phyloP scores from a whole-genome alignment of 2,113 vertebrate genomes.

The Podocnemis expansa region DNA sequence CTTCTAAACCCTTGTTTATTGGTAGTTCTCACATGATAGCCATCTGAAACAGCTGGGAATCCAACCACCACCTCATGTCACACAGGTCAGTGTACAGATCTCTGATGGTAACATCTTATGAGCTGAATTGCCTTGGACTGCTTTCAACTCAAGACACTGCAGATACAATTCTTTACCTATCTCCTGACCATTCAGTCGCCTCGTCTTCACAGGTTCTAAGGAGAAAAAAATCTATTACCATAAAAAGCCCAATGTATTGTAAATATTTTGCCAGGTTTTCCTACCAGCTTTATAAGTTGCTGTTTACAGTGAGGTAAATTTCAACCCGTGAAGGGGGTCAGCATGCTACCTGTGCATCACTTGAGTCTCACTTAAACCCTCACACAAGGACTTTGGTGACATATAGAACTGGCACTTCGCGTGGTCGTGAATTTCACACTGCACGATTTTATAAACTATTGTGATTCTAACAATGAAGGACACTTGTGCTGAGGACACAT shows the following conservation, averaged over 20 bases:
- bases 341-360: not conserved
- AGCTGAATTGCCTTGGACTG: not conserved
- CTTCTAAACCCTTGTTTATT: not conserved
- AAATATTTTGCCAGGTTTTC: not conserved
- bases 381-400: not conserved
- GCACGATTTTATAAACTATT: slow-evolving; percentile 52
- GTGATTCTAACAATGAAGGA: slow-evolving; percentile 34
- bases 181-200: not conserved
- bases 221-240: not conserved
- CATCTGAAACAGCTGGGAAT: not conserved
- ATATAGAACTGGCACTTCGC: not conserved
- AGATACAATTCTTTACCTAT: not conserved
- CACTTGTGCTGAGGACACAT: slow-evolving; percentile 33
- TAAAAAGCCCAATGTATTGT: not conserved
- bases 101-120: not conserved
- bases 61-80: not conserved
- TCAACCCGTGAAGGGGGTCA: slow-evolving; percentile 5
- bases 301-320: not conserved
- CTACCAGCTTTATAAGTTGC: not conserved
- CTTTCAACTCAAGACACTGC: not conserved
- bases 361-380: not conserved
- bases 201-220: not conserved
- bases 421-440: slow-evolving; percentile 5
- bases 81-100: fast-evolving
- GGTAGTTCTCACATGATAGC: not conserved